Percentiles rank a stretch among this genome's conserved stretches.
Conservation (phyloP, 2,797 vertebrate genomes). For the Neoniphon sammara region DNA sequence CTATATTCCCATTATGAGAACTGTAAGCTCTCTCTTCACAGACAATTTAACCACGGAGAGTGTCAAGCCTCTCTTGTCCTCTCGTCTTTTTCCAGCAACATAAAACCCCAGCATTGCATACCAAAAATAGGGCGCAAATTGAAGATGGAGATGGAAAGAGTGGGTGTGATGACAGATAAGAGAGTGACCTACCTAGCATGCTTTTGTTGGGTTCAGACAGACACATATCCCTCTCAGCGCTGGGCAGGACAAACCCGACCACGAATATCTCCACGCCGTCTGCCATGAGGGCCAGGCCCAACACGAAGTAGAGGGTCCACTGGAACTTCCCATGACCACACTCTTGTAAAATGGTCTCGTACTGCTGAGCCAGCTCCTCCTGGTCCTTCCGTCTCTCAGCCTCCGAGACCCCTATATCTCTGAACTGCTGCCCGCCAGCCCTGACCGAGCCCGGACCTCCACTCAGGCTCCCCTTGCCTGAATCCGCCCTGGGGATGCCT, state of each 20-base stretch:
- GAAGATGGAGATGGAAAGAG: not conserved
- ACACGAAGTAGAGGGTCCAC: constrained; percentile 95
- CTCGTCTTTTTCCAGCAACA: not conserved
- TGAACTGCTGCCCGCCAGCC: constrained; percentile 76
- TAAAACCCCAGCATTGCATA: not conserved
- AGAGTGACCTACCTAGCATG: constrained; percentile 91
- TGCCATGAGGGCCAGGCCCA: constrained; percentile 95
- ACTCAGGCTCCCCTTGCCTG: constrained; percentile 84
- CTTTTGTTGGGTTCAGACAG: constrained; percentile 96
- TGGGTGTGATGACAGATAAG: not conserved
- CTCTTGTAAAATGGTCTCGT: constrained; percentile 94
- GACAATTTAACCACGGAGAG: not conserved
- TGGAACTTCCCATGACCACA: constrained; percentile 97
- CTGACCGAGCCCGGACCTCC: constrained; percentile 71
- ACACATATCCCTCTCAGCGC: constrained; percentile 98
- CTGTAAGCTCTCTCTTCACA: not conserved
- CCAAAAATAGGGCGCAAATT: not conserved
- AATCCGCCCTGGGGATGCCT: constrained; percentile 93
- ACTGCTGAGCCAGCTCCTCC: constrained; percentile 95
- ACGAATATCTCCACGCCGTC: constrained; percentile 96
- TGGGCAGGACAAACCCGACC: constrained; percentile 97
- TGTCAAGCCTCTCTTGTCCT: not conserved
- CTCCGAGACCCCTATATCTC: constrained; percentile 82
- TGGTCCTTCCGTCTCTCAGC: constrained; percentile 89
- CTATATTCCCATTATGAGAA: no score